A percentile compares a stretch with the other conserved stretches of the same genome.
Conservation (phyloP, 1,140 invertebrate genomes). For the Aradophagus sp. region DNA sequence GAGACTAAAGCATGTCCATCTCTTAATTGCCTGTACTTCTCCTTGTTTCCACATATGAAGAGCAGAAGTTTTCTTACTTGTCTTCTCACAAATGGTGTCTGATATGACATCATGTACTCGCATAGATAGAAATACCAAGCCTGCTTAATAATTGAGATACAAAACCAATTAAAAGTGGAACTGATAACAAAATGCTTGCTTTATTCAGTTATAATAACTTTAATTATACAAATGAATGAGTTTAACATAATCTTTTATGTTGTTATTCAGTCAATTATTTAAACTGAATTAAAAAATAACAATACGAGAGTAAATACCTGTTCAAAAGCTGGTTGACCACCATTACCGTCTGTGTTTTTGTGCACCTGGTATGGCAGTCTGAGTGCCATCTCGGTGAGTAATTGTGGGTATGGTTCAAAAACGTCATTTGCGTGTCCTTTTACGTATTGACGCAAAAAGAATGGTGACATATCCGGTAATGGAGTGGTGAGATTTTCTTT, state of each 20-base stretch:
- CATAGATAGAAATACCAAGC: conserved; percentile 89
- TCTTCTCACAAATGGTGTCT: conserved; percentile 84
- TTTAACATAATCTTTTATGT: too few species aligned
- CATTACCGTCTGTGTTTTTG: conserved; percentile 80
- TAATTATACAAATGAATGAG: too few species aligned
- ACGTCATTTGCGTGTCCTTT: conserved; percentile 93
- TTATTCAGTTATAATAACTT: conserved; percentile 10
- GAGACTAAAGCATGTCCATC: conserved; percentile 93
- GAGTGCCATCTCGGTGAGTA: conserved; percentile 95
- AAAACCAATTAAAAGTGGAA: conserved; percentile 1
- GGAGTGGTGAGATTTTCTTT: conserved; percentile 87
- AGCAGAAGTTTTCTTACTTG: conserved; percentile 93
- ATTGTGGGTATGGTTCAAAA: conserved; percentile 93
- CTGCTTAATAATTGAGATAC: conserved; percentile 56
- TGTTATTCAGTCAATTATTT: too few species aligned
- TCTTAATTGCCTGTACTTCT: conserved; percentile 93
- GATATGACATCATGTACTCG: conserved; percentile 96
- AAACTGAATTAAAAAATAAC: too few species aligned
- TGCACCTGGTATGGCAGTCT: conserved; percentile 95
- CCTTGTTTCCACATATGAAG: conserved; percentile 95
- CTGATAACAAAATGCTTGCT: too few species aligned
- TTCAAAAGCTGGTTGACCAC: conserved; percentile 76
- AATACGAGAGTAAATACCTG: too few species aligned
- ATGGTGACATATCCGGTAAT: conserved; percentile 95
- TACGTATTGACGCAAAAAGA: conserved; percentile 95